Percentiles rank a stretch among this genome's conserved stretches.
phyloP scores from a whole-genome alignment of 2,113 vertebrate genomes.

The Petroica traversi region DNA sequence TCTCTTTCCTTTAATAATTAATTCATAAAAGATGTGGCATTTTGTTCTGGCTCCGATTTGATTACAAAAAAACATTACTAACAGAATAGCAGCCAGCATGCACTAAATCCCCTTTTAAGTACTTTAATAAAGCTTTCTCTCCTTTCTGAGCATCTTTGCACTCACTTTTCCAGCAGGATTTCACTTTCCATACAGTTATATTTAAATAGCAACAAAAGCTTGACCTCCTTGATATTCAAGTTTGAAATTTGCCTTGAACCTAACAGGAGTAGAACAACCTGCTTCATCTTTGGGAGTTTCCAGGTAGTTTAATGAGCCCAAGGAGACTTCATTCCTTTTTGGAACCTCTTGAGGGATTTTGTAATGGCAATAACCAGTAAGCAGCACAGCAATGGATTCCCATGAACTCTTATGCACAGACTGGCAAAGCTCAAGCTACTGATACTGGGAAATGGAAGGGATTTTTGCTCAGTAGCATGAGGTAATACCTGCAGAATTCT shows the following conservation, averaged over 20 bases:
- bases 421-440: neutral
- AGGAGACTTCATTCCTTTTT: neutral
- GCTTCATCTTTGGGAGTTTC: slow-evolving; percentile 16
- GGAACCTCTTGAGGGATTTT: slow-evolving; percentile 32
- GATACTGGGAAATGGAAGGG: neutral
- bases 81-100: neutral
- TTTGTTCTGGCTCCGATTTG: slow-evolving; percentile 28
- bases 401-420: neutral
- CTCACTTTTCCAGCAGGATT: slow-evolving; percentile 4
- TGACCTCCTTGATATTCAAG: neutral
- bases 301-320: slow-evolving; percentile 28
- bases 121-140: neutral
- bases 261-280: neutral
- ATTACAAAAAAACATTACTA: neutral
- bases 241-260: slow-evolving; percentile 36
- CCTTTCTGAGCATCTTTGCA: neutral
- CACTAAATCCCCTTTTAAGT: neutral
- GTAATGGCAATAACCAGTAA: neutral
- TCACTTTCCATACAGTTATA: neutral
- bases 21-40: neutral
- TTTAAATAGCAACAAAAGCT: slow-evolving; percentile 20
- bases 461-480: neutral
- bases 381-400: neutral
- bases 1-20: neutral
- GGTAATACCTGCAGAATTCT: neutral